A percentile compares a stretch with the other conserved stretches of the same genome.
These are phyloP conservation scores for Alectura lathami DNA, from an alignment of 2,113 vertebrate genomes.

Conservation along the genomic window DNA sequence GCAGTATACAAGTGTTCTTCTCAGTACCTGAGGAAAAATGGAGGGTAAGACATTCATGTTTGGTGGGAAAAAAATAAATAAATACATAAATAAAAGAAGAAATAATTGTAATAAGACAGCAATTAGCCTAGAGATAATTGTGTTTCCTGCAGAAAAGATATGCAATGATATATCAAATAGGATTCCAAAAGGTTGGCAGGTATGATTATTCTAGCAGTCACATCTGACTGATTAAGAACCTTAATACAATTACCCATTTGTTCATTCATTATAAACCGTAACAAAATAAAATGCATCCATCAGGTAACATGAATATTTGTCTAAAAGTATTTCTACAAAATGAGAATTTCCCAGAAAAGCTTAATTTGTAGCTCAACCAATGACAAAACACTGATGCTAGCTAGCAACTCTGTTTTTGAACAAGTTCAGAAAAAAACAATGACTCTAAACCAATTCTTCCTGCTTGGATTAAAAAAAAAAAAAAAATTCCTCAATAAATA, in stretches of 20 bases:
- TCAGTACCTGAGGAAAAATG: neutral
- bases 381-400: neutral
- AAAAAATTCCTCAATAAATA: neutral
- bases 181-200: neutral
- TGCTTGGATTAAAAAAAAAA: neutral
- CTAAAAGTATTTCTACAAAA: neutral
- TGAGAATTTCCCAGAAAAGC: neutral
- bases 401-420: neutral
- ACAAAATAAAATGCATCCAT: neutral
- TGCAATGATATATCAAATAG: neutral
- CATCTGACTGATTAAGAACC: neutral
- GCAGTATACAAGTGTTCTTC: rapidly evolving
- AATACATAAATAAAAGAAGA: neutral
- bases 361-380: neutral
- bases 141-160: neutral
- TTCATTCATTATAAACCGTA: neutral
- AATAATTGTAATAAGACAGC: neutral
- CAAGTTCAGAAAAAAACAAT: neutral
- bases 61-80: neutral
- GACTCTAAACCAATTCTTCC: neutral
- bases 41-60: rapidly evolving
- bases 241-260: neutral
- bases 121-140: neutral
- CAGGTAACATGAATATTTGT: neutral
- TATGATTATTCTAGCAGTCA: neutral